Evolutionary conservation across 2,113 vertebrate genomes (phyloP).

Genomic region (Neodontobutis hainanensis): DNA sequence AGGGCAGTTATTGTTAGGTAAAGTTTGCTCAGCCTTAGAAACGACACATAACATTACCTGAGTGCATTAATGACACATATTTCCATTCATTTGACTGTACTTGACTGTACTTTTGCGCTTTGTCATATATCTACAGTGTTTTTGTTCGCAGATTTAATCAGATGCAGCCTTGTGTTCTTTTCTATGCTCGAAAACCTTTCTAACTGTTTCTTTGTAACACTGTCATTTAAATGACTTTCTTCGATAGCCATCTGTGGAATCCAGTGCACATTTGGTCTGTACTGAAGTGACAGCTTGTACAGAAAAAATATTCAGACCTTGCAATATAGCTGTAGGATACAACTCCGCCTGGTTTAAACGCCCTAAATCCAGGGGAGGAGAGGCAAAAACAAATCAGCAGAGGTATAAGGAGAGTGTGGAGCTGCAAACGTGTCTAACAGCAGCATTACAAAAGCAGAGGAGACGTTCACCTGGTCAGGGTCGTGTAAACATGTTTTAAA

Average conservation of each 20-base stretch:
- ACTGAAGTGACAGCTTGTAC: background rate
- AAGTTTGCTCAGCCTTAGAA: background rate
- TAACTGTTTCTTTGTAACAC: background rate
- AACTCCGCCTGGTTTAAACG: constrained; percentile 14
- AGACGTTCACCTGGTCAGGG: constrained; percentile 33
- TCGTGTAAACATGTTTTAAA: constrained; percentile 46
- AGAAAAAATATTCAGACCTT: constrained; percentile 1
- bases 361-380: too few species aligned
- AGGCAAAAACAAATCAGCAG: background rate
- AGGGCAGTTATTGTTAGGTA: constrained; percentile 2
- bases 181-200: background rate
- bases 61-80: background rate
- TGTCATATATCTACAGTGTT: background rate
- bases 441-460: background rate
- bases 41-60: too few species aligned
- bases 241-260: constrained; percentile 34
- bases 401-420: constrained; percentile 9
- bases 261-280: constrained; percentile 6
- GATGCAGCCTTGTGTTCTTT: constrained; percentile 4
- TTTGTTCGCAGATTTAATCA: background rate
- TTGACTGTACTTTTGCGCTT: background rate
- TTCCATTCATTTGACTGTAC: background rate
- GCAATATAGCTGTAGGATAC: constrained; percentile 21
- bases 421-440: constrained; percentile 24
- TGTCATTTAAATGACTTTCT: background rate